Percentiles rank a stretch among this genome's conserved stretches.
These are phyloP conservation scores for Anthophora plumipes DNA, from an alignment of 2,888 invertebrate genomes.

Conservation along the genomic window DNA sequence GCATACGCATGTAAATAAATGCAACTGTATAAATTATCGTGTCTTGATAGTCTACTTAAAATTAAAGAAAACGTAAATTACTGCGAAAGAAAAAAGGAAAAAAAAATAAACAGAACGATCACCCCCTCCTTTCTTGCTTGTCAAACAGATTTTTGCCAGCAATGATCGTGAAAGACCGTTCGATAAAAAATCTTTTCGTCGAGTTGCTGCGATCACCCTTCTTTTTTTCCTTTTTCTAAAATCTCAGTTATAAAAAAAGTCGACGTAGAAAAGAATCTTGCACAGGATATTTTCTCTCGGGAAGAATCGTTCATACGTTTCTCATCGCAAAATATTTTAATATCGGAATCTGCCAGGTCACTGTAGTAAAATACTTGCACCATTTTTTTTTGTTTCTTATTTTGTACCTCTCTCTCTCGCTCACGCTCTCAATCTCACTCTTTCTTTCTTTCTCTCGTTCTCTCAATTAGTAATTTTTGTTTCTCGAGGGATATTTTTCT, in stretches of 20 bases:
- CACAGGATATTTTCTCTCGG: slow-evolving; percentile 14
- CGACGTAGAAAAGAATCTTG: slow-evolving; percentile 39
- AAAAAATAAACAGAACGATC: neutral
- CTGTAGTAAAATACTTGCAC: slow-evolving; percentile 63
- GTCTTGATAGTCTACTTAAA: slow-evolving; percentile 28
- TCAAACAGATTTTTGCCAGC: slow-evolving; percentile 1
- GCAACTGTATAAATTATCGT: slow-evolving; percentile 37
- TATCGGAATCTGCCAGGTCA: slow-evolving; percentile 70
- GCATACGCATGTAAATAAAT: slow-evolving; percentile 26
- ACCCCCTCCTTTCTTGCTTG: neutral
- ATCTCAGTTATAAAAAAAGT: slow-evolving; percentile 40
- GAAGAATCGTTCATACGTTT: slow-evolving; percentile 38
- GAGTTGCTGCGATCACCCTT: neutral
- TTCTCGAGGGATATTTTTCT: slow-evolving; percentile 6
- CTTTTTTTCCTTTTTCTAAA: slow-evolving; percentile 4
- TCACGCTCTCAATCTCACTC: slow-evolving; percentile 6
- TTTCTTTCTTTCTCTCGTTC: slow-evolving; percentile 4
- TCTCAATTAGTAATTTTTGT: slow-evolving; percentile 23
- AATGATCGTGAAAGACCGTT: neutral
- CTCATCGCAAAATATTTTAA: slow-evolving; percentile 49
- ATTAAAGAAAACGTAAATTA: slow-evolving; percentile 32
- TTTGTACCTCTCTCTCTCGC: slow-evolving; percentile 9
- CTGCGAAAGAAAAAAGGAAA: neutral
- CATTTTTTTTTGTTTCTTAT: slow-evolving; percentile 29
- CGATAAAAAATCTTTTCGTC: neutral